Percentiles rank a stretch among this genome's conserved stretches.
Conservation (phyloP, 2,113 vertebrate species). For the Shinisaurus crocodilurus region DNA sequence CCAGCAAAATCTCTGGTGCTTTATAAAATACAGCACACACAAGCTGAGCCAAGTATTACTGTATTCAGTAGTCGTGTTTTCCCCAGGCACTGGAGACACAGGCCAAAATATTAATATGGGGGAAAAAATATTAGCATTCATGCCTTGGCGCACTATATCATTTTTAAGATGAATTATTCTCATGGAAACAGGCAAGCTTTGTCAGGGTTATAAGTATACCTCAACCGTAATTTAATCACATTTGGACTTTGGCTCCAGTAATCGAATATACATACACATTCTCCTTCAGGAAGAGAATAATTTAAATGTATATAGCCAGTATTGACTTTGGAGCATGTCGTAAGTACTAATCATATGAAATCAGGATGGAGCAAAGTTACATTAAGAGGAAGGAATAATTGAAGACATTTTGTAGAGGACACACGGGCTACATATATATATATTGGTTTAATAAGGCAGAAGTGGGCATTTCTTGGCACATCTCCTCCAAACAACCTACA, state of each 20-base stretch:
- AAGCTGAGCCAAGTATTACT: not conserved
- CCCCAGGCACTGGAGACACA: constrained; percentile 30
- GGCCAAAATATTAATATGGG: constrained; percentile 23
- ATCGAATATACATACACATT: constrained; percentile 77
- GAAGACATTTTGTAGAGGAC: constrained; percentile 18
- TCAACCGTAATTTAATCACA: constrained; percentile 69
- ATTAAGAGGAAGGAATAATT: constrained; percentile 47
- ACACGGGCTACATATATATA: not conserved
- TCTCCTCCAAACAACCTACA: not conserved
- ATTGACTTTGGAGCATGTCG: constrained; percentile 67
- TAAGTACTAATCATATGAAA: constrained; percentile 64
- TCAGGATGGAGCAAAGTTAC: constrained; percentile 60
- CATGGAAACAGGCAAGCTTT: constrained; percentile 59
- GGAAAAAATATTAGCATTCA: constrained; percentile 41
- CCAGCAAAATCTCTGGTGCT: not conserved
- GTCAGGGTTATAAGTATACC: constrained; percentile 70
- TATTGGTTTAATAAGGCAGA: not conserved
- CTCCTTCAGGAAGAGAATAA: constrained; percentile 72
- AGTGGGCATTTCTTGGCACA: not conserved
- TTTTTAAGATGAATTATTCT: constrained; percentile 59
- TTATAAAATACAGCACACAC: not conserved
- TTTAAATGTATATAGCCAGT: constrained; percentile 67
- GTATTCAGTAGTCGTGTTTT: constrained; percentile 36
- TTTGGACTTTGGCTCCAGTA: constrained; percentile 67
- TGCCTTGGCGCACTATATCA: constrained; percentile 36